phyloP scores from a whole-genome alignment of 2,113 vertebrate species.

The Mesocricetus auratus region DNA sequence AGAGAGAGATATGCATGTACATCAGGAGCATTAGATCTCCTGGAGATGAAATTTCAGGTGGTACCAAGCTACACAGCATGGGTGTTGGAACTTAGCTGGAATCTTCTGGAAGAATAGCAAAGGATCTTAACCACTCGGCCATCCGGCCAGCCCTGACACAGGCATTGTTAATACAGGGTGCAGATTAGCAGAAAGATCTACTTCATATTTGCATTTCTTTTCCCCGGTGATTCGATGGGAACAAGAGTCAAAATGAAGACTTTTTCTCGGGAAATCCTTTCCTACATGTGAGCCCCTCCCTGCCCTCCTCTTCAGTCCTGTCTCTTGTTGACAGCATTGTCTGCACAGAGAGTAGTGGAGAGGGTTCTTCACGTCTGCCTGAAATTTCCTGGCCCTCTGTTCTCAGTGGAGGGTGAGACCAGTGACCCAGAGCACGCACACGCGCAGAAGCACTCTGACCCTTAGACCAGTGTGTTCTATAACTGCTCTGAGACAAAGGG shows the following conservation, averaged over 20 bases:
- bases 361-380: background rate
- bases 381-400: background rate
- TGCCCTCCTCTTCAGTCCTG: background rate
- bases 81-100: background rate
- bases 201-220: conserved; percentile 42
- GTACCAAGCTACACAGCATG: background rate
- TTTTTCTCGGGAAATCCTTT: background rate
- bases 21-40: background rate
- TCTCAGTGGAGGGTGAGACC: background rate
- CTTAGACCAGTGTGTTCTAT: background rate
- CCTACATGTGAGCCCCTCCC: background rate
- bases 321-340: background rate
- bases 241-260: background rate
- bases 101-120: background rate
- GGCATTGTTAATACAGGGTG: background rate
- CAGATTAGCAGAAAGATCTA: background rate
- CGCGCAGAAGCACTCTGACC: background rate
- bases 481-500: background rate
- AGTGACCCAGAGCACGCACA: background rate
- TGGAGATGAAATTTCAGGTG: background rate
- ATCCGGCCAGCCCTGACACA: background rate
- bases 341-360: background rate
- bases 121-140: background rate
- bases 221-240: background rate
- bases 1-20: too few relatives aligned